Conservation (phyloP, 2,113 vertebrate genomes). For the Sus scrofa region T2T-Sscrofa CM000830.6:117957501-117958000, state of each 20-base stretch:
- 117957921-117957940: background rate
- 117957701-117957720: background rate
- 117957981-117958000: background rate
- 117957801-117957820: background rate
- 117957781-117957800: background rate
- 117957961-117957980: background rate
- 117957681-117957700: background rate
- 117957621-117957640: background rate
- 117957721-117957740: background rate
- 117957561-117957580: background rate
- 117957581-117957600: slow-evolving; percentile 1
- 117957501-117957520: no score
- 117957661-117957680: slow-evolving; percentile 4
- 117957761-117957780: background rate
- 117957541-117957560: no score
- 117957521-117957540: no score
- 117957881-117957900: background rate
- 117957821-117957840: background rate
- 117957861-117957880: background rate
- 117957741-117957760: background rate
- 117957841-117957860: background rate
- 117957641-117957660: background rate
- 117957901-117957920: slow-evolving; percentile 28
- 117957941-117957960: background rate
- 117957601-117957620: background rate